Evolutionary conservation across 2,113 vertebrate species (phyloP), one percentile per base, ranked within the genome.

Genomic region (Pelmatolapia mariae): DNA sequence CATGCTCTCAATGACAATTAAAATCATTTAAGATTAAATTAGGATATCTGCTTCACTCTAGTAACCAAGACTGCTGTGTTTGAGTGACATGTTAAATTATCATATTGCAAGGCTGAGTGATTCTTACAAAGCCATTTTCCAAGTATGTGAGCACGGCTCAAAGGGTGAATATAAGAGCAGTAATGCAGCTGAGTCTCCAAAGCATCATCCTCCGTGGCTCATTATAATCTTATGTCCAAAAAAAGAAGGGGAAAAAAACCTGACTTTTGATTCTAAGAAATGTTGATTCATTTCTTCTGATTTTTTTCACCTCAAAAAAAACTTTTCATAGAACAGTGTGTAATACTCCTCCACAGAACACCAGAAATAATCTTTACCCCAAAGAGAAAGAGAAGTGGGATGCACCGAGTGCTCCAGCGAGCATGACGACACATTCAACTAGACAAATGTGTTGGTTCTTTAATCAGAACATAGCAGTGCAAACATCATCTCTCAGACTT

Each of bases 41-140:
- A 22, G 3, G 6, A 54, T 22, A 3, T 26, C 22, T 45, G 15
- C 22, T 45, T 3, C 22, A 16, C 38, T 73, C 38, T 10, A 43
- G 8, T 24, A 43, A 71, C n/a, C n/a, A 43, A 15, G 38, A 26
- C 22, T 45, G 13, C 8, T 73, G 22, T 26, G 38, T 45, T 26
- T 16, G 0, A 73, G 38, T 0, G 15, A 45, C 68, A 0, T 4
- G 15, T 45, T 5, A n/a, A 71, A 45, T 73, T 0, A 26, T 45
- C 1, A 3, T 26, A 10, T 18, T 73, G 22, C 11, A 73, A 73
- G 1, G 38, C 66, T 73, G 66, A 73, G 13, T 73, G 38, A 26
- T 45, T 24, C 8, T 73, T 26, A 26, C 5, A 26, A 73, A 45
- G 40, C 4, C 68, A 26, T 73, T 45, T 73, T 26, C 61, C 13